Evolutionary conservation across 2,113 vertebrate species (phyloP).

Genomic region (Corythornis madagascariensis): DNA sequence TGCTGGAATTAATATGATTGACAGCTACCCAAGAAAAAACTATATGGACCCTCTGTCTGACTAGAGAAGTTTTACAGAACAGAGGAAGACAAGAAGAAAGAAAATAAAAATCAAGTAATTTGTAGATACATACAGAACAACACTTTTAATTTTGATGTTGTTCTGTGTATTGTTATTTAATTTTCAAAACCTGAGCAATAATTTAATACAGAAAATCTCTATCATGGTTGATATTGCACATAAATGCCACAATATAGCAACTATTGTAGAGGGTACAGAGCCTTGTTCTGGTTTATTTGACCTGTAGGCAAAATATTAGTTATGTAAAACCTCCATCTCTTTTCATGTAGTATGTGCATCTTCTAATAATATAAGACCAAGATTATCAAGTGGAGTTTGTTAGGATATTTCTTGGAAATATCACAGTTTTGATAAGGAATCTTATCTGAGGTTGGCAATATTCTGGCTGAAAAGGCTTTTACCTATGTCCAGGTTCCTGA

Average conservation of each 20-base stretch:
- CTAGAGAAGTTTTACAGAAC: neutral
- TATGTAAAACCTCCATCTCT: slow-evolving; percentile 5
- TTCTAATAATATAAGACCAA: neutral
- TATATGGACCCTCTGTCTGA: neutral
- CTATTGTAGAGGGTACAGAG: neutral
- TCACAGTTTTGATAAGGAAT: neutral
- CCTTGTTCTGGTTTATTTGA: neutral
- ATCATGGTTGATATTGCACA: neutral
- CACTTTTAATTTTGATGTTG: neutral
- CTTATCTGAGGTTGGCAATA: neutral
- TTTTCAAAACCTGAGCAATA: neutral
- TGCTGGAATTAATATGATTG: slow-evolving; percentile 50
- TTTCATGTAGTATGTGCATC: neutral
- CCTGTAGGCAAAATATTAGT: neutral
- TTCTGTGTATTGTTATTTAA: neutral
- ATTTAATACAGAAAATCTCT: neutral
- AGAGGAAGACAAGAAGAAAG: neutral
- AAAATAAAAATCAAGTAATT: neutral
- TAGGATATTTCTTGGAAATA: neutral
- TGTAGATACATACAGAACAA: neutral
- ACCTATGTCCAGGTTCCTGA: neutral
- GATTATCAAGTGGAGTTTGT: neutral
- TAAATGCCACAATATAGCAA: neutral
- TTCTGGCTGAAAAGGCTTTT: neutral
- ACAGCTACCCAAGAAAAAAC: slow-evolving; percentile 2